Evolutionary conservation across 2,888 invertebrate genomes (phyloP).

Genomic region (Troides aeacus): DNA sequence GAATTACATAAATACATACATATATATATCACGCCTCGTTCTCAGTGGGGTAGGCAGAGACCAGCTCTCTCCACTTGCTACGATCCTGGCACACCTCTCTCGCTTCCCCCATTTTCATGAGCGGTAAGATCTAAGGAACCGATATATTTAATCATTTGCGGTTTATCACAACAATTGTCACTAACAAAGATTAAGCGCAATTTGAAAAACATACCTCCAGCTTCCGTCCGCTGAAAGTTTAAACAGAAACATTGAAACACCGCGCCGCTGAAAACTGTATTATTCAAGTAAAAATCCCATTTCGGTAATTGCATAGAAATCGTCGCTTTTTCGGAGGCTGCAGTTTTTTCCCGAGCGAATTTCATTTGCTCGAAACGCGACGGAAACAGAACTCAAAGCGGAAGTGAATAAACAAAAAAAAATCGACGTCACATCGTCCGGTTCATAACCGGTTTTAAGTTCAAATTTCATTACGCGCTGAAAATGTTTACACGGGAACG

Average conservation of each 20-base stretch:
- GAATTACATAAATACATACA: too few relatives aligned
- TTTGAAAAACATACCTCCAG: too few relatives aligned
- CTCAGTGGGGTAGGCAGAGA: too few relatives aligned
- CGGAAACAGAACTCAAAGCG: conserved; percentile 4
- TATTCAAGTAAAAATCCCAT: conserved; percentile 41
- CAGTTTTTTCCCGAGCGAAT: conserved; percentile 12
- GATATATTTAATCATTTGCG: too few relatives aligned
- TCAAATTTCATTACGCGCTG: conserved; percentile 1
- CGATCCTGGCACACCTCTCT: too few relatives aligned
- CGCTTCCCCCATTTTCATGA: too few relatives aligned
- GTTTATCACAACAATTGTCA: too few relatives aligned
- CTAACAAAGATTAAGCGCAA: too few relatives aligned
- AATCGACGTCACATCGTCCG: conserved; percentile 2
- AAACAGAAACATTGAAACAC: conserved; percentile 34
- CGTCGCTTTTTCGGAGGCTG: conserved; percentile 28
- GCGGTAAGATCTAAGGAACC: too few relatives aligned
- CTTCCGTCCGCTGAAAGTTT: conserved; percentile 1
- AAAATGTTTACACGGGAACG: too few relatives aligned
- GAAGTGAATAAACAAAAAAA: conserved; percentile 8
- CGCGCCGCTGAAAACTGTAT: conserved; percentile 36
- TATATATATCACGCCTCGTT: too few relatives aligned
- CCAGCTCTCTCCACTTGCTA: too few relatives aligned
- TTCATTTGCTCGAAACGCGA: conserved; percentile 20
- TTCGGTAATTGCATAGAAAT: conserved; percentile 47
- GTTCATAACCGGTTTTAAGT: not conserved